These are phyloP conservation scores for Aphidius gifuensis DNA, from an alignment of 1,140 invertebrate genomes.

Conservation along the genomic window DNA sequence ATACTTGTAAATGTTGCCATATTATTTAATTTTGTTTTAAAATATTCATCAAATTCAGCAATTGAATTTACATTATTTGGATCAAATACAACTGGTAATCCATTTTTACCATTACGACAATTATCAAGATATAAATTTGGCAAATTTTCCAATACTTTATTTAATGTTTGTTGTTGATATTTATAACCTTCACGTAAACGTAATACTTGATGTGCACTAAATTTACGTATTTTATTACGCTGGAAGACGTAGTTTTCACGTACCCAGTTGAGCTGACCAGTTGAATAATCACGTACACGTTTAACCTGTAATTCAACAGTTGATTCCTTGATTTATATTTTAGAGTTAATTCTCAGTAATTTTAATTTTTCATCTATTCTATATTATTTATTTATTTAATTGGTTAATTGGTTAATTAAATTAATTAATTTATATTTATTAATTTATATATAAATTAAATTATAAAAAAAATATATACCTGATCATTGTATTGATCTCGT, in stretches of 20 bases:
- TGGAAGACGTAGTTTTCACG: constrained; percentile 94
- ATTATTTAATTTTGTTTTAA: constrained; percentile 44
- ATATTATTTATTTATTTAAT: not conserved
- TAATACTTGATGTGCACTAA: constrained; percentile 86
- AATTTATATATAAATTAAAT: constrained; percentile 61
- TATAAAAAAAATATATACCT: constrained; percentile 58
- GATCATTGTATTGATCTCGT: constrained; percentile 88
- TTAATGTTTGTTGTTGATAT: constrained; percentile 89
- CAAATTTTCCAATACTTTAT: constrained; percentile 90
- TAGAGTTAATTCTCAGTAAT: not conserved
- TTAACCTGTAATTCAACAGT: constrained; percentile 62
- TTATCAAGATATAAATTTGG: constrained; percentile 92
- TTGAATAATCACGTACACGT: constrained; percentile 85
- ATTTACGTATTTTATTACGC: constrained; percentile 89
- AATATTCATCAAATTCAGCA: constrained; percentile 57
- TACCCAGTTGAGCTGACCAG: constrained; percentile 85
- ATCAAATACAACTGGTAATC: constrained; percentile 74
- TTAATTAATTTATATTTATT: no score
- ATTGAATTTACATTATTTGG: constrained; percentile 58
- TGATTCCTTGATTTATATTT: constrained; percentile 13
- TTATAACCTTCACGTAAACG: constrained; percentile 89
- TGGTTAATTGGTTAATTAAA: not conserved
- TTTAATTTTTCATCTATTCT: not conserved
- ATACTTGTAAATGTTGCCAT: constrained; percentile 39
- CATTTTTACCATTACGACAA: constrained; percentile 82